Conservation (phyloP, 2,113 vertebrate species). For the Cephalopholis sonnerati region DNA sequence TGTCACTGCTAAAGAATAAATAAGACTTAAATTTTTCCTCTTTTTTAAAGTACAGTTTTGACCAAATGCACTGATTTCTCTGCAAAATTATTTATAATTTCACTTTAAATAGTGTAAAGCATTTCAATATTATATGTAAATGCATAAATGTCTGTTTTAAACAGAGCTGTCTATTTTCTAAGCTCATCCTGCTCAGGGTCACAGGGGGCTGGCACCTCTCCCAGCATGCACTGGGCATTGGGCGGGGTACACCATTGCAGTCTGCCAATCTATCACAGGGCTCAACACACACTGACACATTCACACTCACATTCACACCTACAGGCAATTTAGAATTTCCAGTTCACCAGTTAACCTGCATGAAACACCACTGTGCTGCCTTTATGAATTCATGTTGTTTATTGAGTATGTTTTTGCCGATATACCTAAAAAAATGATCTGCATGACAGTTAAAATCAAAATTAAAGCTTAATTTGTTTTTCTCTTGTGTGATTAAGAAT, state of each 20-base stretch:
- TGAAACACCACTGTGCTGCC: neutral
- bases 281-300: slow-evolving; percentile 38
- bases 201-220: slow-evolving; percentile 24
- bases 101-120: neutral
- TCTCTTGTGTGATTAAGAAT: neutral
- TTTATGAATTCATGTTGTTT: slow-evolving; percentile 2
- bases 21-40: neutral
- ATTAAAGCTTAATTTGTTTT: neutral
- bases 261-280: slow-evolving; percentile 45
- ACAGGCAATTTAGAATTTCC: slow-evolving; percentile 51
- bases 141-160: neutral
- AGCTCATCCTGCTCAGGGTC: slow-evolving; percentile 3
- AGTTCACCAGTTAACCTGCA: slow-evolving; percentile 42
- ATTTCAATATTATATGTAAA: neutral
- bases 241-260: slow-evolving; percentile 28
- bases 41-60: neutral
- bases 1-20: neutral
- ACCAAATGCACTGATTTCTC: neutral
- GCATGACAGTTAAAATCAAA: neutral
- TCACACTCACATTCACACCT: slow-evolving; percentile 57
- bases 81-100: neutral
- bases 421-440: neutral
- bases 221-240: slow-evolving; percentile 48
- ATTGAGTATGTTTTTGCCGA: neutral
- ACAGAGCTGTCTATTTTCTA: neutral